phyloP scores from a whole-genome alignment of 2,888 invertebrate genomes.

The Phyllotreta striolata region DNA sequence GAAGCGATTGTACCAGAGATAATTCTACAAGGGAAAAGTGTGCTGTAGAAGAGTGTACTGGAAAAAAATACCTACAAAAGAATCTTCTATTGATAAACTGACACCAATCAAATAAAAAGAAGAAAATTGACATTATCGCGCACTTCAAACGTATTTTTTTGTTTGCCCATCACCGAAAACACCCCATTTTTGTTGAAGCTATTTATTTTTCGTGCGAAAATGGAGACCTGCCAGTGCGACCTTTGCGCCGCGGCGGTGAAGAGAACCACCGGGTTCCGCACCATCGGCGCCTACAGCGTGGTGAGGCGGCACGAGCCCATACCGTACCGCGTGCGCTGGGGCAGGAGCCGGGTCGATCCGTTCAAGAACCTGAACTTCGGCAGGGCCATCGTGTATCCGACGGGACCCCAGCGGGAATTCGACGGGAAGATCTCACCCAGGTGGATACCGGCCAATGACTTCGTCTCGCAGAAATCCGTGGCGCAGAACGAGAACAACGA shows the following conservation, averaged over 20 bases:
- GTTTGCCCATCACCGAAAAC: too few species aligned
- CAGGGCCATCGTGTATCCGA: background rate
- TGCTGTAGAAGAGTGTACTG: too few species aligned
- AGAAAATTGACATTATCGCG: too few species aligned
- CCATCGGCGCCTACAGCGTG: background rate
- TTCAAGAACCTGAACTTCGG: conserved; percentile 2
- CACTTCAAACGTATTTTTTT: too few species aligned
- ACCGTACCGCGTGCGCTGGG: conserved; percentile 10
- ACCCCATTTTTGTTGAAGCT: too few species aligned
- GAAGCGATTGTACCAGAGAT: too few species aligned
- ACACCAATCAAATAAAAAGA: too few species aligned
- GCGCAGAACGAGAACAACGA: conserved; percentile 10
- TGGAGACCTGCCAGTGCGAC: conserved; percentile 9
- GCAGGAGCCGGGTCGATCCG: background rate
- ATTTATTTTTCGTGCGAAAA: background rate
- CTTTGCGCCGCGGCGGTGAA: background rate
- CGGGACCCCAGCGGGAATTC: background rate
- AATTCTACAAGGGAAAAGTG: too few species aligned
- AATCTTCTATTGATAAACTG: too few species aligned
- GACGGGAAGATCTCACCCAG: background rate
- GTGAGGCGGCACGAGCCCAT: background rate
- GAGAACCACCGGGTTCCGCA: background rate
- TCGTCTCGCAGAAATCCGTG: conserved; percentile 8
- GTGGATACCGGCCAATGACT: conserved; percentile 7
- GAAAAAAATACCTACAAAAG: too few species aligned